Conservation (phyloP, 1,140 invertebrate genomes). For the Probaryconus sp. region DNA sequence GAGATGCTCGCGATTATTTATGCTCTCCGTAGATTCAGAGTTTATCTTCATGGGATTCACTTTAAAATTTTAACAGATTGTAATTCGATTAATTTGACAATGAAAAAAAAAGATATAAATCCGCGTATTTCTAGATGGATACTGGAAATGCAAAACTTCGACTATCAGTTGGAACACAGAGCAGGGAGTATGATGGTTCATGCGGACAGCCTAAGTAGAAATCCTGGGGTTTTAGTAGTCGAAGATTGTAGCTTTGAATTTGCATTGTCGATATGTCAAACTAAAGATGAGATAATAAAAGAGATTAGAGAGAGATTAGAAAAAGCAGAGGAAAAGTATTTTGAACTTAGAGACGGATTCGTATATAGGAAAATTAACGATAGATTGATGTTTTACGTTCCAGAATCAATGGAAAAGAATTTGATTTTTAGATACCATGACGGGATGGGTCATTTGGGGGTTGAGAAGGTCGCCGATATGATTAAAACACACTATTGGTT, state of each 20-base stretch:
- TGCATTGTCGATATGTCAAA: neutral
- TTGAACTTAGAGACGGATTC: constrained; percentile 42
- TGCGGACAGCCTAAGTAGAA: constrained; percentile 2
- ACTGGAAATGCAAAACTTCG: constrained; percentile 1
- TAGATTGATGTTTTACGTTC: constrained; percentile 56
- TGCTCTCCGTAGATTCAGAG: too few species aligned
- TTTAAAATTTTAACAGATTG: neutral
- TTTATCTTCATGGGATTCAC: too few species aligned
- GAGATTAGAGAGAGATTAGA: neutral
- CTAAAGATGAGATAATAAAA: neutral
- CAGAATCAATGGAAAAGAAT: constrained; percentile 36
- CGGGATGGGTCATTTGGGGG: constrained; percentile 49
- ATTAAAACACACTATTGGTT: constrained; percentile 14
- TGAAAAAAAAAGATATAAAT: constrained; percentile 17
- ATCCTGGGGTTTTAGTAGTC: neutral
- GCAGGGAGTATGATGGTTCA: neutral
- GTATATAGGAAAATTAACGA: constrained; percentile 34
- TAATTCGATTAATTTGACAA: neutral
- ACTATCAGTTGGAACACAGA: neutral
- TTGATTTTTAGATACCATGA: constrained; percentile 50
- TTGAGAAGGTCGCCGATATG: constrained; percentile 19
- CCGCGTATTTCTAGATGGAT: constrained; percentile 69
- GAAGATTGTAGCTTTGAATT: constrained; percentile 1
- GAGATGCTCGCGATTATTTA: constrained; percentile 53
- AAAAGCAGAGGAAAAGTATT: constrained; percentile 23